Evolutionary conservation across 2,113 vertebrate genomes (phyloP).

Genomic region (Cromileptes altivelis): DNA sequence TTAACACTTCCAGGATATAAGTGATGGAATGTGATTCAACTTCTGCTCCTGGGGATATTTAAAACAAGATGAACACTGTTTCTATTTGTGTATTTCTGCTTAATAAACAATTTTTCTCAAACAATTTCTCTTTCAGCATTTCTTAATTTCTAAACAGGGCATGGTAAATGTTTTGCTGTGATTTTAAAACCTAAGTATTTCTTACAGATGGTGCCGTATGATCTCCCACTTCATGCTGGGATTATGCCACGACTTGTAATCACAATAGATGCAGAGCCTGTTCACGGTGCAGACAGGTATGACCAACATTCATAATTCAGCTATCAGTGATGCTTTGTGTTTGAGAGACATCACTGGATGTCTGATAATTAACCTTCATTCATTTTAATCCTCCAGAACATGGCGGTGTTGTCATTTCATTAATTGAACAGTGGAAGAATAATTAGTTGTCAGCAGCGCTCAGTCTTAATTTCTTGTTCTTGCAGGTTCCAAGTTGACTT

Average conservation of each 20-base stretch:
- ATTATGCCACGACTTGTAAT: conserved; percentile 84
- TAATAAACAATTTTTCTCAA: conserved; percentile 14
- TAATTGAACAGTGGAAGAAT: background rate
- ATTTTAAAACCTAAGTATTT: conserved; percentile 39
- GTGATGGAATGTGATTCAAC: conserved; percentile 24
- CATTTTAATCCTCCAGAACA: background rate
- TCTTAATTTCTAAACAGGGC: background rate
- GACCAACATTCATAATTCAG: background rate
- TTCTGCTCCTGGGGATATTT: background rate
- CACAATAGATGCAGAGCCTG: conserved; percentile 83
- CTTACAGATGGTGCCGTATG: conserved; percentile 82
- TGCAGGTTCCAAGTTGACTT: conserved; percentile 85
- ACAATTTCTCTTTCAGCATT: background rate
- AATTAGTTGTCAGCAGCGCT: background rate
- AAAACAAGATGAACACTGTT: conserved; percentile 2
- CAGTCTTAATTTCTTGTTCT: background rate
- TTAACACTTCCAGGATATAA: background rate
- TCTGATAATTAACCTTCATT: background rate
- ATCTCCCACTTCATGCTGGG: conserved; percentile 84
- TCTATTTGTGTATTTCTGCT: conserved; percentile 3
- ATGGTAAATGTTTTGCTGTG: background rate
- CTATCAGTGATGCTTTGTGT: background rate
- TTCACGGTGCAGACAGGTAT: conserved; percentile 82
- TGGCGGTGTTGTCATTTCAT: background rate
- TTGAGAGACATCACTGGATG: background rate